phyloP scores from a whole-genome alignment of 2,797 vertebrate genomes.

The Pogoniulus pusillus region DNA sequence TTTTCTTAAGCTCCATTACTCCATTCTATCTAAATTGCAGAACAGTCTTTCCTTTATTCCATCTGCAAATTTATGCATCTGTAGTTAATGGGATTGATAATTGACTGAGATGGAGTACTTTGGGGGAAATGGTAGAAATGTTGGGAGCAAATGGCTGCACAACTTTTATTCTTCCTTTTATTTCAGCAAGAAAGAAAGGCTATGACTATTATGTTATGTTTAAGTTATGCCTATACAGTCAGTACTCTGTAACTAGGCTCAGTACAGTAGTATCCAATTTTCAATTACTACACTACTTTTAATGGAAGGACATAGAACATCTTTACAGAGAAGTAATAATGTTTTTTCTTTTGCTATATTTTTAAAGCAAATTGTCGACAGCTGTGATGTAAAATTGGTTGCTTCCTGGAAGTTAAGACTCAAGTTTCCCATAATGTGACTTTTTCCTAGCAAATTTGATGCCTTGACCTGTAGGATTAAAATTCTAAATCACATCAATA shows the following conservation, averaged over 20 bases:
- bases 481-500: constrained; percentile 44
- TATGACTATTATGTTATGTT: neutral
- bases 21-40: neutral
- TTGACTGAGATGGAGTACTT: neutral
- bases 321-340: neutral
- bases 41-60: neutral
- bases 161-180: neutral
- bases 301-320: neutral
- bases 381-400: constrained; percentile 38
- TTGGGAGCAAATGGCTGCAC: neutral
- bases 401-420: constrained; percentile 59
- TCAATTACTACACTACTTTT: neutral
- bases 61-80: neutral
- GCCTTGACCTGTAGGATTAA: constrained; percentile 31
- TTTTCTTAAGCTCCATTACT: neutral
- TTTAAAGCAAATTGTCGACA: constrained; percentile 38
- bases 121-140: neutral
- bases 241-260: neutral
- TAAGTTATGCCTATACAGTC: neutral
- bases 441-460: constrained; percentile 34
- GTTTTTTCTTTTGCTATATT: neutral
- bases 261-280: neutral
- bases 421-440: constrained; percentile 25
- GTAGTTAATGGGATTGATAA: neutral
- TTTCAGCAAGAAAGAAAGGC: neutral